phyloP scores from a whole-genome alignment of 1,140 invertebrate genomes.

The Cotesia typhae region DNA sequence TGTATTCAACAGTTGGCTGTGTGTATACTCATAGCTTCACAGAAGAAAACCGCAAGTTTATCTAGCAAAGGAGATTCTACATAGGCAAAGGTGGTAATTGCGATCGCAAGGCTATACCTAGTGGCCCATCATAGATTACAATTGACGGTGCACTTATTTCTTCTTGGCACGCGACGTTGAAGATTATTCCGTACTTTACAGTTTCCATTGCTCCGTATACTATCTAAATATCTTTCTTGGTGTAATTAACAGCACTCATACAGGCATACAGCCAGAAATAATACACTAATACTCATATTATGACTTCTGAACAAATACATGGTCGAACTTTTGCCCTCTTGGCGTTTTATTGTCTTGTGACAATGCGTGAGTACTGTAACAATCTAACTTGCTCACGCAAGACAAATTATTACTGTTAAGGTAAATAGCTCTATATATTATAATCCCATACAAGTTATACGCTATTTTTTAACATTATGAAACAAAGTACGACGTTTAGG shows the following conservation, averaged over 20 bases:
- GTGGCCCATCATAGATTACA: not conserved
- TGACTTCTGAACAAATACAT: conserved; percentile 1
- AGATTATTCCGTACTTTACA: not conserved
- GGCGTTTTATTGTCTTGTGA: conserved; percentile 15
- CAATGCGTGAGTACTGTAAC: conserved; percentile 17
- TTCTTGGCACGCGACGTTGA: conserved; percentile 17
- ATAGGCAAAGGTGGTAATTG: conserved; percentile 16
- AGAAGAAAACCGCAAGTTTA: conserved; percentile 25
- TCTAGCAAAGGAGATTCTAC: conserved; percentile 8
- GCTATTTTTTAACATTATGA: not conserved
- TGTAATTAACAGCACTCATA: no score
- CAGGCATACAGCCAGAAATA: no score
- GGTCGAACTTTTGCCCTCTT: conserved; percentile 7
- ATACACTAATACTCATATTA: not conserved
- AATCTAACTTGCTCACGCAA: conserved; percentile 25
- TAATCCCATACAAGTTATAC: not conserved
- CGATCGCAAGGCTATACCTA: conserved; percentile 15
- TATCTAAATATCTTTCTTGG: no score
- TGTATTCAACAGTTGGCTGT: no score
- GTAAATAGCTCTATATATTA: not conserved
- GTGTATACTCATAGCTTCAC: no score
- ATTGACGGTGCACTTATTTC: conserved; percentile 5
- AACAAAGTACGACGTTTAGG: not conserved
- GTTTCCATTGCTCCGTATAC: no score
- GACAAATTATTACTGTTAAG: conserved; percentile 29